phyloP scores from a whole-genome alignment of 2,113 vertebrate genomes.

The Nanger granti region DNA sequence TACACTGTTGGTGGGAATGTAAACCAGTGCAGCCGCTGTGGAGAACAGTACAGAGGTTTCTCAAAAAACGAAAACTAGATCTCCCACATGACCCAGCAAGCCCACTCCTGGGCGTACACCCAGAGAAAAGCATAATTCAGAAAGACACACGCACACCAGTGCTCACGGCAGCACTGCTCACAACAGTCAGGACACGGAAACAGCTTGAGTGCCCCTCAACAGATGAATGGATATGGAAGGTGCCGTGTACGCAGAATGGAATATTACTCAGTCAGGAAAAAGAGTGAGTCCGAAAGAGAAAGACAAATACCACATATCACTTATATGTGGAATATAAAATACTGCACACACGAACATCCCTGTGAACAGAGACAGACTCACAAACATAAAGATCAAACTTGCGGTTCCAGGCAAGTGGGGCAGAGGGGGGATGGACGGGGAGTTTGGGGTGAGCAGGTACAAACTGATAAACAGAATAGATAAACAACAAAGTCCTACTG shows the following conservation, averaged over 20 bases:
- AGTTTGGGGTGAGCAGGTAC: not conserved
- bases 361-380: not conserved
- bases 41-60: not conserved
- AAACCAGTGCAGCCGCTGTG: not conserved
- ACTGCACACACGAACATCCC: not conserved
- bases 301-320: not conserved
- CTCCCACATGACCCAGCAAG: not conserved
- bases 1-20: not conserved
- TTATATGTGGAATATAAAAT: not conserved
- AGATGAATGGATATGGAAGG: not conserved
- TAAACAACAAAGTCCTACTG: not conserved
- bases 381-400: not conserved
- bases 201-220: not conserved
- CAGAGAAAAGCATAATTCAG: not conserved
- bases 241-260: not conserved
- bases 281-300: not conserved
- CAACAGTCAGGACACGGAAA: not conserved
- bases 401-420: not conserved
- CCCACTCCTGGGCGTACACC: not conserved
- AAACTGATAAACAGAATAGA: not conserved
- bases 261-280: not conserved
- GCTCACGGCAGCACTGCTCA: not conserved
- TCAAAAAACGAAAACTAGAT: not conserved
- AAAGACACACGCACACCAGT: not conserved
- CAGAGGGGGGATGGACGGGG: rapidly evolving